phyloP scores from a whole-genome alignment of 1,140 invertebrate genomes.

The Drosophila oshimai region DNA sequence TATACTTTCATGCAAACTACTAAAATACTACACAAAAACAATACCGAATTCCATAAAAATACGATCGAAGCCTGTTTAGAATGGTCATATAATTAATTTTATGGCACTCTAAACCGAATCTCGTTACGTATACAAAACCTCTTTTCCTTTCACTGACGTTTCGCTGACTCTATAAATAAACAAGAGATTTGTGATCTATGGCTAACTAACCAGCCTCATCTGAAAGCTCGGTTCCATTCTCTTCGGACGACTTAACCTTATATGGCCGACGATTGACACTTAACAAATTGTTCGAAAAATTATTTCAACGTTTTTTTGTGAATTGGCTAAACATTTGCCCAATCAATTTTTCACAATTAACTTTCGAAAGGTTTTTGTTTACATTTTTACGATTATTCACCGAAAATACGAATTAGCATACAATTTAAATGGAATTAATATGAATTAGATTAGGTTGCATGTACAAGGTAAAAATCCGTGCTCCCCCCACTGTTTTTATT shows the following conservation, averaged over 20 bases:
- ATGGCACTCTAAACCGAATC: conserved; percentile 18
- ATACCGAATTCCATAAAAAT: conserved; percentile 3
- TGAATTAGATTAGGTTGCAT: conserved; percentile 47
- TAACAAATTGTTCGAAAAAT: conserved; percentile 61
- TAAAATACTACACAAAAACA: conserved; percentile 16
- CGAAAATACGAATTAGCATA: conserved; percentile 45
- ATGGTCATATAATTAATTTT: conserved; percentile 43
- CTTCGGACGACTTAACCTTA: conserved; percentile 45
- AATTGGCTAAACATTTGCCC: conserved; percentile 57
- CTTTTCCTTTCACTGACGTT: conserved; percentile 25
- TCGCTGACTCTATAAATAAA: conserved; percentile 20
- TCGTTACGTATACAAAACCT: conserved; percentile 6
- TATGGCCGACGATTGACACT: conserved; percentile 48
- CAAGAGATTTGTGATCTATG: conserved; percentile 29
- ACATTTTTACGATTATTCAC: conserved; percentile 3
- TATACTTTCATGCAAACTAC: conserved; percentile 7
- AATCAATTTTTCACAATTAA: conserved; percentile 76
- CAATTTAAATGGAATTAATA: conserved; percentile 66
- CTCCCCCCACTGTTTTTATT: conserved; percentile 8
- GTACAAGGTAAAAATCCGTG: not conserved
- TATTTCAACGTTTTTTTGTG: conserved; percentile 31
- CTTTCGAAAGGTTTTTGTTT: conserved; percentile 41
- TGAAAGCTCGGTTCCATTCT: conserved; percentile 51
- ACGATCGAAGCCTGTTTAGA: conserved; percentile 16
- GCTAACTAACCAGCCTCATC: conserved; percentile 6